These are phyloP conservation scores for Plecotus auritus DNA, from an alignment of 2,113 vertebrate species.

Conservation along the genomic window DNA sequence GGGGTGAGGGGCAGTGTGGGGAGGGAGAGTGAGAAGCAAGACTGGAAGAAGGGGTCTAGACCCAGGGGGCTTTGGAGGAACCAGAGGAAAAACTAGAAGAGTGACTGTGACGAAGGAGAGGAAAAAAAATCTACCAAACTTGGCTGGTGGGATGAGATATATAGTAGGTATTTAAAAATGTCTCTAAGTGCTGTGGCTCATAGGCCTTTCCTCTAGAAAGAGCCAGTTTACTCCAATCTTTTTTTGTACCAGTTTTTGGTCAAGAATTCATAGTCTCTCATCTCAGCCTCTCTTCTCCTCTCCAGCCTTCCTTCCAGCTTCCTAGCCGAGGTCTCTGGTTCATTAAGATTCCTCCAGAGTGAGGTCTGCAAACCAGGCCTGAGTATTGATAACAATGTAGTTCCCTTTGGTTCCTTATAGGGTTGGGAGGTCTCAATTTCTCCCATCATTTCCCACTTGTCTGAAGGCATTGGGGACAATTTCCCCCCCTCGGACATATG, in stretches of 20 bases:
- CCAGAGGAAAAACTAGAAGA: not conserved
- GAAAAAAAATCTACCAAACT: too few species aligned
- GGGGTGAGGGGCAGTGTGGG: not conserved
- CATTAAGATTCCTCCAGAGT: not conserved
- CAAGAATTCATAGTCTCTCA: not conserved
- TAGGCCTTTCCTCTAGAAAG: not conserved
- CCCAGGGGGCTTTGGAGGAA: not conserved
- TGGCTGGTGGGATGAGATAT: not conserved
- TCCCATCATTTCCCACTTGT: not conserved
- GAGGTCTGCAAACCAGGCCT: not conserved
- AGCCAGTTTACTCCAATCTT: not conserved
- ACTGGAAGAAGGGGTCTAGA: not conserved
- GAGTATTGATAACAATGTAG: not conserved
- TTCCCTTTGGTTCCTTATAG: not conserved
- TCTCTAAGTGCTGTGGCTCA: not conserved
- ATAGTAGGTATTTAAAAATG: not conserved
- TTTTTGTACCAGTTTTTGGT: not conserved
- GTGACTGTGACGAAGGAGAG: not conserved
- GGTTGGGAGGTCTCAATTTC: not conserved
- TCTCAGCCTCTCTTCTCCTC: fast-evolving
- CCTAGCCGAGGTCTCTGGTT: not conserved
- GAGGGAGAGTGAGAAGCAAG: not conserved
- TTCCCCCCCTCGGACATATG: not conserved
- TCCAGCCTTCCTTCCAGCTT: not conserved
- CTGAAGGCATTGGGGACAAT: not conserved